Evolutionary conservation across 2,113 vertebrate genomes (phyloP), one percentile per base, ranked within the genome.

Genomic region (Dasyornis broadbenti): DNA sequence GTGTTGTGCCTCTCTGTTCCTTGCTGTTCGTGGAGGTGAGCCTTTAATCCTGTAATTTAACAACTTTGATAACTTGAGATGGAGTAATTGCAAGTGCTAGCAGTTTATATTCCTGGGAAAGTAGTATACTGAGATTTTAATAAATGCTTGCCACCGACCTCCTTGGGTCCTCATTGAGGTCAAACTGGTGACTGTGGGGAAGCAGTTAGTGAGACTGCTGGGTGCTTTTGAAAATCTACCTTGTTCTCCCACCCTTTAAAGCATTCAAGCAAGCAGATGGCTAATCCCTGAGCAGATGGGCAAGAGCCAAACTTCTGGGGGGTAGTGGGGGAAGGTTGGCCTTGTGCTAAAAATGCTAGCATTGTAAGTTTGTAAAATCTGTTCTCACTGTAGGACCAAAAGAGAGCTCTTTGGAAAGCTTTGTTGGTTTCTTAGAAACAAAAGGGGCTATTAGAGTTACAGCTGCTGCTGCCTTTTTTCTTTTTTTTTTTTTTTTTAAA

Each of bases 371-470:
- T 56, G 23, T 86, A 75, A 93, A 95, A 70, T 78, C 54, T 86
- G 50, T 50, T 94, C 85, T 88, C 19, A 10, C 45, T 81, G 0
- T 37, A 70, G 80, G 28, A 83, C 31, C 31, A 56, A 90, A 47
- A 72, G 63, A 64, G 53, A 64, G 19, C 17, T 85, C 39, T 86
- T 86, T 80, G 52, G 87, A 91, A 95, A 86, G 56, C 44, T 69
- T 90, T 85, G 23, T 66, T 95, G 26, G 1, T 45, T 84, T 95
- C 86, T 65, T 37, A 80, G 45, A 82, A 93, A 70, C 68, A 90
- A 93, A 94, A 82, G n/a, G 91, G 72, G 30, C 89, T 94, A 56
- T 90, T 78, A 76, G 65, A 92, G 39, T 92, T 96, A 93, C 82
- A 94, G 82, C 92, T 90, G 94, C 92, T 92, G 91, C 93, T 93